Base-by-base conservation (phyloP, 2,113 vertebrate genomes). In the Pampusana beccarii region DNA sequence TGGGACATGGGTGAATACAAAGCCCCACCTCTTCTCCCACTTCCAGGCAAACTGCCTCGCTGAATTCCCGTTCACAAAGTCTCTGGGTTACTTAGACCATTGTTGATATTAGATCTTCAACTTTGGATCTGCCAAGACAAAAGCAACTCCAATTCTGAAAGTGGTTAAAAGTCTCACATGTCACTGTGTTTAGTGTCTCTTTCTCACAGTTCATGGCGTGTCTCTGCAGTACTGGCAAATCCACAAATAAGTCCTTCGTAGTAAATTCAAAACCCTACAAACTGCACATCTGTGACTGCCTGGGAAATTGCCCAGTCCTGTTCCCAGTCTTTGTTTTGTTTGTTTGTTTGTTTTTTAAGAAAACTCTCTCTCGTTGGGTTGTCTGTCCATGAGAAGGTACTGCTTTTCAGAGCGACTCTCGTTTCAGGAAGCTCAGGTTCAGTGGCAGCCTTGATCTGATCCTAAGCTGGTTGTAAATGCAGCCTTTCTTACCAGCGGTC, bases 401-500 rank as follows among this genome's bases (percentile, higher is more conserved):
- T 46, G 72, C 93, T 95, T 96, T 97, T 95, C 91, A 95, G 81
- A 80, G 57, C 74, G 69, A 66, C 81, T 87, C 54, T 95, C 58
- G 8, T 80, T 96, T 95, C 93, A 95, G 95, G 91, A 94, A 95
- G 93, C 95, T 82, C 26, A 80, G 94, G 74, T 82, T 94, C 95
- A 73, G 87, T 96, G 92, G 66, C 71, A 94, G 96, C 93, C 95
- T 95, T 96, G 90, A 91, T 94, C 91, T 92, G 87, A 85, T 96
- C 96, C 95, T 94, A 96, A 92, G 84, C 93, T 66, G 23, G 62
- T 85, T 95, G 90, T 96, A 97, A 97, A 97, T 95, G 95, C 93
- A 48, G 91, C 60, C 93, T 96, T 97, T 97, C 94, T 96, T 91
- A 96, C 70, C 78, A 69, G 66, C 87, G 82, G 74, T 9, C 81